Percentiles rank a stretch among this genome's conserved stretches.
Evolutionary conservation across 1,140 invertebrate species (phyloP).

Genomic region (Heliconius nattereri): DNA sequence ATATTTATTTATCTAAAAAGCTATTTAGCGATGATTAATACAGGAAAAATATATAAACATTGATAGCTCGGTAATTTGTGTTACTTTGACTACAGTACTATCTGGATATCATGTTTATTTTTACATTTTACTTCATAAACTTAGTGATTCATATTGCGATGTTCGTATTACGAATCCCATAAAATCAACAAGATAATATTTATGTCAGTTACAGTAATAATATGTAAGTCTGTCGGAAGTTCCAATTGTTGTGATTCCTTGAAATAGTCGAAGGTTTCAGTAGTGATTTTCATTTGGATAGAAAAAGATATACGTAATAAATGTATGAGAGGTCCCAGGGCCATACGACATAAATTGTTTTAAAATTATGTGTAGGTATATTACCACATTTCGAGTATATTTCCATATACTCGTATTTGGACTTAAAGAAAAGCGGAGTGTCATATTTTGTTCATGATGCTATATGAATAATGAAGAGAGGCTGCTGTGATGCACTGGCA

Average conservation of each 20-base stretch:
- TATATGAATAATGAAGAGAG: no score
- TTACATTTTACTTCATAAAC: background rate
- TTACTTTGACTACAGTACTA: constrained; percentile 5
- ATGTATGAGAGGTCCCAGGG: no score
- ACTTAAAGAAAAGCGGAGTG: no score
- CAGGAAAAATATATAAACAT: background rate
- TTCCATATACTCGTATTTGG: no score
- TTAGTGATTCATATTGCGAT: background rate
- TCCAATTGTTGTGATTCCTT: background rate
- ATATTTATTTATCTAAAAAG: no score
- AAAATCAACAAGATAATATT: background rate
- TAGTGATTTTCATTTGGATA: background rate
- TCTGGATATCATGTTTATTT: constrained; percentile 18
- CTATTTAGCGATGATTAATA: background rate
- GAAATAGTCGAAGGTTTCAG: background rate
- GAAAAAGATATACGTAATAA: no score
- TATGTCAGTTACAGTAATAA: background rate
- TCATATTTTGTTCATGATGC: no score
- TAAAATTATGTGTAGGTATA: no score
- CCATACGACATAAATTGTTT: no score
- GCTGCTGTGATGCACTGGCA: no score
- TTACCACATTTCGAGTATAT: no score
- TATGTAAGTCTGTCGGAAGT: background rate
- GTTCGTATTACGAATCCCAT: background rate
- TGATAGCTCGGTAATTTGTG: background rate